Evolutionary conservation across 2,113 vertebrate species (phyloP).

Genomic region (Cryptotis parvus): DNA sequence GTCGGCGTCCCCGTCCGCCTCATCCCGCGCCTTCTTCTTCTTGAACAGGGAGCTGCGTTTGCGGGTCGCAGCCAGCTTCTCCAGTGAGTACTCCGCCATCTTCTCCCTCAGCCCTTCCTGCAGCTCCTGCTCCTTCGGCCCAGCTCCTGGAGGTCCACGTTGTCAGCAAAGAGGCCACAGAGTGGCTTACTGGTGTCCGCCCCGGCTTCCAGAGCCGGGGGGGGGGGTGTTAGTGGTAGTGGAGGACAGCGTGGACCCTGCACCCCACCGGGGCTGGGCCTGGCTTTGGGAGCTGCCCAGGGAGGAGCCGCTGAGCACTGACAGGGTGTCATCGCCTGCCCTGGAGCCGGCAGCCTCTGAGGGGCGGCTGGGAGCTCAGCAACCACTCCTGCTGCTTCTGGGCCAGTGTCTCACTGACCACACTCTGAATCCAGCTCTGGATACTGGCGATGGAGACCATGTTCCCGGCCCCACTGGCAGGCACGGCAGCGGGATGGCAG

Average conservation of each 20-base stretch:
- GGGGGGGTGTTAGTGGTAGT: conserved; percentile 39
- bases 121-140: conserved; percentile 93
- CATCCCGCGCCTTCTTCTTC: conserved; percentile 92
- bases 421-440: conserved; percentile 96
- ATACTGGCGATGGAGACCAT: conserved; percentile 94
- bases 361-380: conserved; percentile 75
- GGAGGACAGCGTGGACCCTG: conserved; percentile 90
- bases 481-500: conserved; percentile 81
- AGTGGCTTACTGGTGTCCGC: conserved; percentile 93
- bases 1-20: conserved; percentile 72
- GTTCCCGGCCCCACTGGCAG: conserved; percentile 90
- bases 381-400: conserved; percentile 95
- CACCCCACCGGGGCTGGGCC: conserved; percentile 70
- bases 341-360: conserved; percentile 83
- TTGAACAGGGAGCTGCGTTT: conserved; percentile 96
- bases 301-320: conserved; percentile 82
- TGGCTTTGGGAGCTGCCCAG: conserved; percentile 71
- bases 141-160: conserved; percentile 92
- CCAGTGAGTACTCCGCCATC: conserved; percentile 92
- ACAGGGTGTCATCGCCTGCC: conserved; percentile 90
- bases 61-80: conserved; percentile 95
- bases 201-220: not conserved
- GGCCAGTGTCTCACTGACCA: conserved; percentile 95
- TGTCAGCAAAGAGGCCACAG: conserved; percentile 95
- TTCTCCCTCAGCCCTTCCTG: conserved; percentile 93